Base-by-base conservation (phyloP, 1,140 invertebrate genomes). In the Phortica variegata region DNA sequence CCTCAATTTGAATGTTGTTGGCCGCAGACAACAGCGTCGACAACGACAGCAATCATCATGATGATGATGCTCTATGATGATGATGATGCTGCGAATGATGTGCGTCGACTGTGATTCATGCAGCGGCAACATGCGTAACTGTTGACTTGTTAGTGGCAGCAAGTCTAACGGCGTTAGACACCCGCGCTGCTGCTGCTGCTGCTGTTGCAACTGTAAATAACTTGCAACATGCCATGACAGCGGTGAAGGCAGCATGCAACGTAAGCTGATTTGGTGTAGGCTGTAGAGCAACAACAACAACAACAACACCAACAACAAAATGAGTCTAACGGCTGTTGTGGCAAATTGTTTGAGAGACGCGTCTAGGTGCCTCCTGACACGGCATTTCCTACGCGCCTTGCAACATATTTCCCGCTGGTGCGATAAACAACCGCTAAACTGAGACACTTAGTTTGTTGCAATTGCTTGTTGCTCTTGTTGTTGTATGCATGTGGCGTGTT, bases 1-100 rank as follows among this genome's bases (percentile, higher is more conserved):
- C 65, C 65, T 68, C 63, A 68, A 68, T 68, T 68, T 68, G 65
- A 68, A 68, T 68, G 63, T 68, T 68, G 60, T 54, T 66, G 54
- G 38, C 54, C 54, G 54, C 51, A 16, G 9, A 7, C 13, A 8
- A 18, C 36, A 10, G 5, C 23, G 23, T 26, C 23, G 23, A 6
- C 23, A 26, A 6, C 23, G 23, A 6, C 23, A n/a, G n/a, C n/a
- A n/a, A n/a, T n/a, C n/a, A n/a, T n/a, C n/a, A n/a, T n/a, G n/a
- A n/a, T n/a, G n/a, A n/a, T n/a, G n/a, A n/a, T n/a, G n/a, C n/a
- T n/a, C n/a, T n/a, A n/a, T n/a, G n/a, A n/a, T n/a, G n/a, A n/a
- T n/a, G n/a, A n/a, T n/a, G n/a, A n/a, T n/a, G n/a, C n/a, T n/a
- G n/a, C n/a, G n/a, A n/a, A n/a, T n/a, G n/a, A n/a, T n/a, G n/a